Percentiles rank a stretch among this genome's conserved stretches.
Evolutionary conservation across 2,113 vertebrate species (phyloP).

Genomic region (Nicator chloris): DNA sequence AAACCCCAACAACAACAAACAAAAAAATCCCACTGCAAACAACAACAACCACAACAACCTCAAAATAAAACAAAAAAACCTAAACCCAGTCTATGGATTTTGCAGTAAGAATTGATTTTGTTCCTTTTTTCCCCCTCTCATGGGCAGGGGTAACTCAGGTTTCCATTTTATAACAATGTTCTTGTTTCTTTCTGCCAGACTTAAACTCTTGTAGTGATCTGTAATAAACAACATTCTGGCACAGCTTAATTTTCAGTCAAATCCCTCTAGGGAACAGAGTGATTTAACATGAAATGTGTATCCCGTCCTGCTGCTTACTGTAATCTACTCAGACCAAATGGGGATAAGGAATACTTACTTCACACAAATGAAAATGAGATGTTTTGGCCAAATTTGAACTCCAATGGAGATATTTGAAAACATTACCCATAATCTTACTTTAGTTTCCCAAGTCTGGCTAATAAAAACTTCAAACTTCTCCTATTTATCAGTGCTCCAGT

Average conservation of each 20-base stretch:
- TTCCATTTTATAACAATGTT: neutral
- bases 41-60: too few species aligned
- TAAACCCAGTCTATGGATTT: neutral
- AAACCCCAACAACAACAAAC: neutral
- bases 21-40: neutral
- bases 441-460: neutral
- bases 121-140: neutral
- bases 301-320: neutral
- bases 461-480: neutral
- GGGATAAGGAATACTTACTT: slow-evolving; percentile 1
- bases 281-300: slow-evolving; percentile 1
- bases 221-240: slow-evolving; percentile 15
- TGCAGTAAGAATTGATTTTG: neutral
- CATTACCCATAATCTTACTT: neutral
- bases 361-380: neutral
- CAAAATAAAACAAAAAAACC: neutral
- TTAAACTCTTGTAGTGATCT: neutral
- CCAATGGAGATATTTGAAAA: neutral
- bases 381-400: neutral
- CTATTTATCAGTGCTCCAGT: neutral
- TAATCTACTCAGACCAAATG: slow-evolving; percentile 22
- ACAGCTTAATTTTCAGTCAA: slow-evolving; percentile 14
- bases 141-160: neutral
- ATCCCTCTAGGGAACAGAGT: neutral
- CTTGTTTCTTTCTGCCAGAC: neutral